Evolutionary conservation across 2,113 vertebrate species (phyloP).

Genomic region (Narcine bancroftii): DNA sequence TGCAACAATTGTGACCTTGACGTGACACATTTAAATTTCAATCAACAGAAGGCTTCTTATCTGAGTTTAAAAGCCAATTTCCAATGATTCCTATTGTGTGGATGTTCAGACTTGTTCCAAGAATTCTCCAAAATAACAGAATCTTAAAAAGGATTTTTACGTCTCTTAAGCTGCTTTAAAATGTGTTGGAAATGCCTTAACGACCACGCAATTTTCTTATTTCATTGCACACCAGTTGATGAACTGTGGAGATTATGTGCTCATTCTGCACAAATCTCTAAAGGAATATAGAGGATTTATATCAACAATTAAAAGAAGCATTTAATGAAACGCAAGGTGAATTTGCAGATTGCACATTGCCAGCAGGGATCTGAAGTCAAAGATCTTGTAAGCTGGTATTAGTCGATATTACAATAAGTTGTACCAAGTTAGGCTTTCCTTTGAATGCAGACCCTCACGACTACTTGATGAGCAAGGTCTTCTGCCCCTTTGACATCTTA

Average conservation of each 20-base stretch:
- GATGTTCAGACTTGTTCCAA: background rate
- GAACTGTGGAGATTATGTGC: background rate
- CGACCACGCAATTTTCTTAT: background rate
- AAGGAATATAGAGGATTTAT: slow-evolving; percentile 21
- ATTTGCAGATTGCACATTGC: background rate
- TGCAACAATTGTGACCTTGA: slow-evolving; percentile 16
- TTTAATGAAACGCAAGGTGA: background rate
- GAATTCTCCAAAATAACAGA: slow-evolving; percentile 22
- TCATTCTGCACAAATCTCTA: background rate
- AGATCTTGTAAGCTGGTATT: background rate
- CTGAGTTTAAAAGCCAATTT: background rate
- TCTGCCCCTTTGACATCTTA: background rate
- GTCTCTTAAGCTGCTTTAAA: slow-evolving; percentile 10
- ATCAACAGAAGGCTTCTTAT: slow-evolving; percentile 18
- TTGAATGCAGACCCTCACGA: background rate
- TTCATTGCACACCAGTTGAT: background rate
- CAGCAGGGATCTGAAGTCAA: background rate
- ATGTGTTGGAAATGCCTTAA: slow-evolving; percentile 11
- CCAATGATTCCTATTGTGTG: background rate
- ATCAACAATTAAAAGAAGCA: background rate
- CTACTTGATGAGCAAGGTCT: background rate
- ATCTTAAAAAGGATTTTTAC: slow-evolving; percentile 18
- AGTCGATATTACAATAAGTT: background rate
- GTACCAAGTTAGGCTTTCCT: background rate
- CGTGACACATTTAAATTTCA: slow-evolving; percentile 22